Evolutionary conservation across 1,140 invertebrate species (phyloP), one percentile per base, ranked within the genome.

Genomic region (Ladona fulva): DNA sequence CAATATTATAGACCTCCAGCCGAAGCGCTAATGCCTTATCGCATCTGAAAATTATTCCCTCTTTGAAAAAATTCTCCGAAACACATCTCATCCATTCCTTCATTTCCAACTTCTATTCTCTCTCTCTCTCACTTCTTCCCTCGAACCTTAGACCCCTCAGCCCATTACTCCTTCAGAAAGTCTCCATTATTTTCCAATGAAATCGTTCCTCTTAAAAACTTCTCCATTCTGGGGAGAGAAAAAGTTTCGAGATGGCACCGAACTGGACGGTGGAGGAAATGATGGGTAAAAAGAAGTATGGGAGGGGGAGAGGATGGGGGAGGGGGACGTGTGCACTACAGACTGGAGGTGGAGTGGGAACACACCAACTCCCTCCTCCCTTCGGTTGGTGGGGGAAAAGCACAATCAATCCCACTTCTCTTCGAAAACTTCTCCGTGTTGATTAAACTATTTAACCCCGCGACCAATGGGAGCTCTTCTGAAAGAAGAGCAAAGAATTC

Each of bases 181-280:
- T 66, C 52, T 66, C 52, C 52, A 66, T 66, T 66, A 66, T 66
- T 66, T 66, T 66, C 52, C 52, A 66, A 66, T 66, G 52, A 66
- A 66, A 66, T 66, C 52, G 52, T 66, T 66, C n/a, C 52, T 66
- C 52, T 66, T 66, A 19, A 66, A 66, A 66, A 66, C 52, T 66
- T 66, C 52, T 66, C 44, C 44, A 11, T 19, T 10, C 19, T 10
- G 44, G 44, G 14, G n/a, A 66, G 52, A 22, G n/a, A 66, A 66
- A 66, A 66, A 66, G 16, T 66, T 66, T 66, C 52, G 52, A 22
- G 52, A 66, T 66, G 52, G 52, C 52, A 66, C 52, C 52, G n/a
- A 66, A 16, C 16, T 66, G 52, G 52, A 66, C 52, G 52, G 52
- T 5, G 12, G 12, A 66, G 52, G 52, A 22, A 66, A 66, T 66